phyloP scores from a whole-genome alignment of 2,888 invertebrate species.

The Lasioglossum morio region DNA sequence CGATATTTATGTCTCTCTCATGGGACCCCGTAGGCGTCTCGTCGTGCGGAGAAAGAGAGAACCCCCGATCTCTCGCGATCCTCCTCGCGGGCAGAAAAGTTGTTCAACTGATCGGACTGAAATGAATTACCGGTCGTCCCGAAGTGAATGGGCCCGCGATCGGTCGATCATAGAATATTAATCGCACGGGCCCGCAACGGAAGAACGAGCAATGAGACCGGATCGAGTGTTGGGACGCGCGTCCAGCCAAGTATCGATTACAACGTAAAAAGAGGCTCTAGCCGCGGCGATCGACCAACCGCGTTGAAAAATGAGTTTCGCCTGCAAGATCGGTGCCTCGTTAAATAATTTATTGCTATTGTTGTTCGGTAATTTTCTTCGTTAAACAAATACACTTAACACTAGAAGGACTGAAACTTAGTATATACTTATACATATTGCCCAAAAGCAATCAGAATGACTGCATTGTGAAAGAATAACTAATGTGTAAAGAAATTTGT shows the following conservation, averaged over 20 bases:
- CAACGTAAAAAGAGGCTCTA: not conserved
- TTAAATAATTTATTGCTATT: not conserved
- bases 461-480: too few species aligned
- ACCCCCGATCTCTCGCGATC: not conserved
- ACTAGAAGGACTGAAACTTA: too few species aligned
- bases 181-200: not conserved
- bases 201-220: not conserved
- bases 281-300: not conserved
- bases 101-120: slow-evolving; percentile 11
- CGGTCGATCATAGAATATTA: slow-evolving; percentile 10
- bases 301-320: not conserved
- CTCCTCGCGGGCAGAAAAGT: not conserved
- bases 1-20: slow-evolving; percentile 54
- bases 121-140: not conserved
- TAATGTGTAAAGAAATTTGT: too few species aligned
- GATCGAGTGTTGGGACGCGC: not conserved
- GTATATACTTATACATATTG: too few species aligned
- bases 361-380: not conserved
- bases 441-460: too few species aligned
- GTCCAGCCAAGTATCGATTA: not conserved
- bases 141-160: not conserved
- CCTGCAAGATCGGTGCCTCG: not conserved
- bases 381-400: not conserved
- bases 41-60: not conserved
- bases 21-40: not conserved